Evolutionary conservation across 2,113 vertebrate genomes (phyloP).

Genomic region (Chlamydotis undulata): DNA sequence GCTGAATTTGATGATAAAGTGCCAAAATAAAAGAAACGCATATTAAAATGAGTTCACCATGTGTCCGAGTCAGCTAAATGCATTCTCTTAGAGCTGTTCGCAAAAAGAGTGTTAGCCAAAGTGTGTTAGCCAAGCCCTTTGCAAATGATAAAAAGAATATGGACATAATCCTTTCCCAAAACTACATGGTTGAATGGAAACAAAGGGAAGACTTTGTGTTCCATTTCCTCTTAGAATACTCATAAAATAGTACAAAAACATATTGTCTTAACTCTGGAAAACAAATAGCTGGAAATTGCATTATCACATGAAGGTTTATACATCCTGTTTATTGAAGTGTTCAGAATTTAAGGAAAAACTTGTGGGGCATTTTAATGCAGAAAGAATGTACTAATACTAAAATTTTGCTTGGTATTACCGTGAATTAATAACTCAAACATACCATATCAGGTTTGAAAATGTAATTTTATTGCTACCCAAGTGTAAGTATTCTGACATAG

Average conservation of each 20-base stretch:
- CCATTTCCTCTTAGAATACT: neutral
- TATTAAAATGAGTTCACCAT: conserved; percentile 34
- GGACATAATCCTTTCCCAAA: conserved; percentile 20
- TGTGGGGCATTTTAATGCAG: neutral
- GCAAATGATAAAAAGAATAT: conserved; percentile 22
- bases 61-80: conserved; percentile 34
- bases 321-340: neutral
- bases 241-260: neutral
- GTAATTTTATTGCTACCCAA: neutral
- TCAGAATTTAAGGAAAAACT: neutral
- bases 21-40: conserved; percentile 33
- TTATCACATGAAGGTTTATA: neutral
- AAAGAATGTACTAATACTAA: neutral
- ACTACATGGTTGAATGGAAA: neutral
- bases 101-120: neutral
- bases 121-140: neutral
- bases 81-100: neutral
- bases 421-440: neutral
- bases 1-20: conserved; percentile 47
- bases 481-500: neutral
- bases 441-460: neutral
- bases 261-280: neutral
- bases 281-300: neutral
- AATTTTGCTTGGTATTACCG: neutral
- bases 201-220: neutral